These are phyloP conservation scores for Phanerotoma sp. DNA, from an alignment of 2,888 invertebrate genomes.

Conservation along the genomic window DNA sequence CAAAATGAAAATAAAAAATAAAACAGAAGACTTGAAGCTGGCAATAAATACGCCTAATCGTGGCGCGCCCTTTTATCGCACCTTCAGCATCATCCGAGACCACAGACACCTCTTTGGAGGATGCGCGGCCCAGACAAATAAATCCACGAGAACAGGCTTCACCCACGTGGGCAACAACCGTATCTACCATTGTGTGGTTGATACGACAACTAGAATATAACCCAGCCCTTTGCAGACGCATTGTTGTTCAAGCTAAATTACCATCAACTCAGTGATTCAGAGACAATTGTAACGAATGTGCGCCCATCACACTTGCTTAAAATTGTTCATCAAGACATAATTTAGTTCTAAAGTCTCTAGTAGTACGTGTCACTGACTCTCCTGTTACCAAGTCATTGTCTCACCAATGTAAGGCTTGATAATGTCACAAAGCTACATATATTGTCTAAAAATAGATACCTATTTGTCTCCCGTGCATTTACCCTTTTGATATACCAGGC, in stretches of 20 bases:
- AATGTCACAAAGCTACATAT: not conserved
- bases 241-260: constrained; percentile 8
- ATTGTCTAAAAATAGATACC: not conserved
- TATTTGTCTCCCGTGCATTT: not conserved
- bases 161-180: constrained; percentile 10
- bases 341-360: not conserved
- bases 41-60: constrained; percentile 17
- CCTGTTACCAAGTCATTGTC: not conserved
- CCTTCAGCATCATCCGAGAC: constrained; percentile 10
- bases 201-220: not conserved
- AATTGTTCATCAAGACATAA: not conserved
- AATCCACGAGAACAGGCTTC: constrained; percentile 14
- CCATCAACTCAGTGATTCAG: constrained; percentile 3
- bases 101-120: constrained; percentile 2
- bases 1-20: too few species aligned
- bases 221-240: constrained; percentile 1
- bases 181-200: not conserved
- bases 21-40: too few species aligned
- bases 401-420: not conserved
- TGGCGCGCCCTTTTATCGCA: constrained; percentile 19
- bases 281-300: not conserved
- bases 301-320: not conserved
- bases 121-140: constrained; percentile 18
- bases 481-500: not conserved
- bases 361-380: not conserved